Base-by-base conservation (phyloP, 2,888 invertebrate genomes). In the Allophyes oxyacanthae region DNA sequence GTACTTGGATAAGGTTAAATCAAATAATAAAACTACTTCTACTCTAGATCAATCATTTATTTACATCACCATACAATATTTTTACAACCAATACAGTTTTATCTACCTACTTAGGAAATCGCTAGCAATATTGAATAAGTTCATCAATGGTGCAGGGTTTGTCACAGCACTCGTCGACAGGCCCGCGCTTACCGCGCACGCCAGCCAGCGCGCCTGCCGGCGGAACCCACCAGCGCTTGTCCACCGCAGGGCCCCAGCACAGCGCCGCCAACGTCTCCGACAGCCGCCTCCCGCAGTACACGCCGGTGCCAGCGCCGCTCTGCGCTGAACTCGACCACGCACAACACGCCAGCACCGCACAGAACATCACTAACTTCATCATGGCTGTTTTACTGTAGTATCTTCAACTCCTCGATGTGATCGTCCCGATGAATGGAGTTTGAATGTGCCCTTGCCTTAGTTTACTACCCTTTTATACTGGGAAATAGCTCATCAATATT, bases 131-230 rank as follows among this genome's bases (percentile, higher is more conserved):
- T 0, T 45, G 45, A 26, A 76, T 45, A 15, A 83, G 60, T 32
- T 77, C 79, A 3, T 76, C 59, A 0, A 79, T 11, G 3, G 77
- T 68, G 37, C 83, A 83, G 3, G 79, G 46, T 8, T 80, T 78
- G 5, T 75, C 71, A 44, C 83, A 84, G 72, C 83, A 83, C 50
- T 84, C 82, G 8, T 75, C 56, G 5, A 75, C 75, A 0, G 75
- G 64, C 1, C 78, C 72, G 6, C 68, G 66, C 38, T 65, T 74
- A 58, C 48, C 75, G 37, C 73, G 79, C 65, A 26, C 28, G 20
- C 53, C 61, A 59, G n/a, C 60, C 62, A 56, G 49, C 42, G 14
- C 25, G 10, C 11, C 20, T 9, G 15, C 34, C 8, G 46, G 40
- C 6, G 25, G 36, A 8, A 14, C 30, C 72, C 57, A 61, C 33